Base-by-base conservation (phyloP, 2,888 invertebrate species). In the Zaprionus obscuricornis region DNA sequence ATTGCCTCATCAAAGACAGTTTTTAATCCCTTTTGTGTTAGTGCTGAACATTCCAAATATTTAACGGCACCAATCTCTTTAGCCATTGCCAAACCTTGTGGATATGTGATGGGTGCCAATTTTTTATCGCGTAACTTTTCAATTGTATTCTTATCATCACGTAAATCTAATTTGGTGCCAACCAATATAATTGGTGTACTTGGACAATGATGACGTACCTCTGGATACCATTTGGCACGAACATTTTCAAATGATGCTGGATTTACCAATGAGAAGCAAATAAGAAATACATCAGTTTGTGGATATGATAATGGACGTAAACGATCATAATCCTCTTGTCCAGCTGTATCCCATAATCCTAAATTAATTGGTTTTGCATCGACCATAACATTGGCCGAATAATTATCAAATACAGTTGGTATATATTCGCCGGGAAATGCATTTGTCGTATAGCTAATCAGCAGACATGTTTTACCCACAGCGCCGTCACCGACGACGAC, bases 351-450 rank as follows among this genome's bases (percentile, higher is more conserved):
- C 90, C 90, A 90, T 11, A 90, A 64, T 8, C 98, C 98, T 85
- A 99, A 91, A 91, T 98, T 98, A 81, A 98, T 98, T 0, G 98
- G 98, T 90, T 98, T 98, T 1, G 98, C 98, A 91, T 99, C 98
- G 47, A 99, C 98, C 98, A 99, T 98, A 47, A 99, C 98, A 93
- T 98, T 98, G 62, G 98, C 98, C 2, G 98, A 98, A 91, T 98
- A 99, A 91, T 99, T 98, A 92, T 99, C 98, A 91, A 99, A 97
- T 92, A 99, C 99, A 89, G 98, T 99, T 43, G 98, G 98, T 90
- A 99, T 99, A 91, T 99, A 99, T 91, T 99, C 99, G 77, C 99
- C 99, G 55, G 99, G 99, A 92, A 99, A 99, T 87, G 99, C 98
- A 92, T 99, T 99, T 90, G 99, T 99, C 75, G 99, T 99, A 91